These are phyloP conservation scores for Xestobium rufovillosum DNA, from an alignment of 2,888 invertebrate genomes.

Conservation along the genomic window DNA sequence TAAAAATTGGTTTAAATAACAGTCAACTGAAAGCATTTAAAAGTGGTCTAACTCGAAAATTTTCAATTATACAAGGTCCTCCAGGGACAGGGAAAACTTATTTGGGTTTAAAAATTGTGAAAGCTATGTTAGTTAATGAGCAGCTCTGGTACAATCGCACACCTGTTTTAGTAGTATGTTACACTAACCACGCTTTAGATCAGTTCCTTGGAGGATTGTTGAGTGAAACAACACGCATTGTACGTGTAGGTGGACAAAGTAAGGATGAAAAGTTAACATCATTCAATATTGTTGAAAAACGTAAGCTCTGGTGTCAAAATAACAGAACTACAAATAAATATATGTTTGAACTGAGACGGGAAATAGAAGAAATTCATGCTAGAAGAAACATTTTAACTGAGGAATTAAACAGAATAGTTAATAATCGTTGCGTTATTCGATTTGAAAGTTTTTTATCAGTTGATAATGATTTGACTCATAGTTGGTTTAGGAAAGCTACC, in stretches of 20 bases:
- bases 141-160: slow-evolving; percentile 38
- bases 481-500: slow-evolving; percentile 37
- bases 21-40: slow-evolving; percentile 62
- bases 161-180: slow-evolving; percentile 71
- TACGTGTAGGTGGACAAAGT: slow-evolving; percentile 64
- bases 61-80: slow-evolving; percentile 77
- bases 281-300: too few relatives aligned
- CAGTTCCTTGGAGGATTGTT: slow-evolving; percentile 71
- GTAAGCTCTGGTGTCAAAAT: slow-evolving; percentile 21
- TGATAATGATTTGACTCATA: slow-evolving; percentile 28
- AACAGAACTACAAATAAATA: slow-evolving; percentile 4
- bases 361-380: not conserved
- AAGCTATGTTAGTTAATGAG: slow-evolving; percentile 55
- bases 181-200: slow-evolving; percentile 81
- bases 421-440: slow-evolving; percentile 35
- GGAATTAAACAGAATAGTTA: slow-evolving; percentile 29
- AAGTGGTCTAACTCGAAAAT: slow-evolving; percentile 61
- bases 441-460: slow-evolving; percentile 26
- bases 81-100: slow-evolving; percentile 85
- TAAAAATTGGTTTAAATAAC: slow-evolving; percentile 47
- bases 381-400: too few relatives aligned
- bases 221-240: slow-evolving; percentile 50
- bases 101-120: slow-evolving; percentile 67
- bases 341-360: not conserved
- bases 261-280: slow-evolving; percentile 50